Evolutionary conservation across 2,797 vertebrate species (phyloP).

Genomic region (Lophotriccus pileatus): DNA sequence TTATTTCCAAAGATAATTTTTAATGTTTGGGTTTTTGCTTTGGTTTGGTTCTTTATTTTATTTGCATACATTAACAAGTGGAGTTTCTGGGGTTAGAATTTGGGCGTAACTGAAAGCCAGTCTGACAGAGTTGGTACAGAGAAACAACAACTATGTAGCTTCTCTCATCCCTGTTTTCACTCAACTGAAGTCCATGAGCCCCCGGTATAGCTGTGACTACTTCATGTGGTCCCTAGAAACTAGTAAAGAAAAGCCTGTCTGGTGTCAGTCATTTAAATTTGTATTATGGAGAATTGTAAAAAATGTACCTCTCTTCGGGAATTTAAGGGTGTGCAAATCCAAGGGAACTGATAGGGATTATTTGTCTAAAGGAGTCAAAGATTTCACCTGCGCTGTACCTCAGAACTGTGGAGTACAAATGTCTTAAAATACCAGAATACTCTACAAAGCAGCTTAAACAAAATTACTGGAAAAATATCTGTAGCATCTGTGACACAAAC

Average conservation of each 20-base stretch:
- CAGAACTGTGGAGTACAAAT: not conserved
- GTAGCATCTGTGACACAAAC: not conserved
- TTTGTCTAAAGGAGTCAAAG: not conserved
- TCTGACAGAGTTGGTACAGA: not conserved
- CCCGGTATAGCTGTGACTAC: not conserved
- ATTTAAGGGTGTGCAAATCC: not conserved
- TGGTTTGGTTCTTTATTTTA: not conserved
- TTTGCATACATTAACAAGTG: not conserved
- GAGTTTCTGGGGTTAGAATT: not conserved
- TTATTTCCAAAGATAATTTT: not conserved
- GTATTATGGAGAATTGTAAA: not conserved
- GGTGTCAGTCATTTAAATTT: not conserved
- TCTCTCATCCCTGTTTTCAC: not conserved
- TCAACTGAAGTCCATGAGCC: not conserved
- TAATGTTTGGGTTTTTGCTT: not conserved
- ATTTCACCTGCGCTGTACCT: not conserved
- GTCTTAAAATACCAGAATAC: not conserved
- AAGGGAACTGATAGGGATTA: not conserved
- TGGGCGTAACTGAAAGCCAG: not conserved
- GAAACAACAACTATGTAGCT: not conserved
- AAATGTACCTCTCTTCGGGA: not conserved
- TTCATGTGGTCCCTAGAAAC: not conserved
- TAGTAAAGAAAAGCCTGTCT: not conserved
- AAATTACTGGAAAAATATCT: not conserved
- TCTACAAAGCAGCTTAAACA: not conserved